Conservation (phyloP, 2,113 vertebrate genomes). For the Calidris pugnax region DNA sequence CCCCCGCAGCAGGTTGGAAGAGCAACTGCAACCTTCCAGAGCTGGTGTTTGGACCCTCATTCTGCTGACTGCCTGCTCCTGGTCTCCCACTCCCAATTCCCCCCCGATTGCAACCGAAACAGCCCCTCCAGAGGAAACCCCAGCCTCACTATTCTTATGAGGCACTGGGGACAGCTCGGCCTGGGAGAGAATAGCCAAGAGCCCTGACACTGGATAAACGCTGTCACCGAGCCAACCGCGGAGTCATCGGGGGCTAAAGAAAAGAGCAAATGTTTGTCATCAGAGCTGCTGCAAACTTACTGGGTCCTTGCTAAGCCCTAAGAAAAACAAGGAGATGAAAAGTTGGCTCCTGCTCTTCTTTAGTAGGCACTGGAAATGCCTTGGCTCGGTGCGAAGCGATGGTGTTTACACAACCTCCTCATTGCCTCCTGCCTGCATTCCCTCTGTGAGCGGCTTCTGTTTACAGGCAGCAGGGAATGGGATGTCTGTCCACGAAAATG, state of each 20-base stretch:
- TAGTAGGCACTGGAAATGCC: slow-evolving; percentile 47
- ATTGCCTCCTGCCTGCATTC: neutral
- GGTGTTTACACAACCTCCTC: slow-evolving; percentile 44
- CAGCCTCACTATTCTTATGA: accelerated
- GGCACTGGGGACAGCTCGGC: neutral
- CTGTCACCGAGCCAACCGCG: slow-evolving; percentile 56
- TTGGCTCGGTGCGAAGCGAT: neutral
- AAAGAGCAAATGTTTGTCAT: slow-evolving; percentile 67
- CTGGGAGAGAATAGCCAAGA: neutral
- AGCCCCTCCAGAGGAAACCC: neutral
- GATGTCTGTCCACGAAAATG: slow-evolving; percentile 33
- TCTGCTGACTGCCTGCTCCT: neutral
- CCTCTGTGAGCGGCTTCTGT: neutral
- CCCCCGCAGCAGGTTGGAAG: neutral
- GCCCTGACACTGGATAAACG: neutral
- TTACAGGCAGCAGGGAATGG: slow-evolving; percentile 54
- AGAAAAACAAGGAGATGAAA: slow-evolving; percentile 62
- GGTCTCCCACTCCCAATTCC: neutral
- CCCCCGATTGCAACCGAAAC: accelerated
- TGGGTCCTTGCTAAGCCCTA: slow-evolving; percentile 62
- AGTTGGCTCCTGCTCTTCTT: slow-evolving; percentile 45
- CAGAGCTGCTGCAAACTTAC: slow-evolving; percentile 44
- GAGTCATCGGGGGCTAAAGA: slow-evolving; percentile 2
- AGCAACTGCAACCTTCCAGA: neutral
- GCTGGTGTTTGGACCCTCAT: neutral